These are phyloP conservation scores for Halichoerus grypus DNA, from an alignment of 2,113 vertebrate species.

Conservation along the genomic window DNA sequence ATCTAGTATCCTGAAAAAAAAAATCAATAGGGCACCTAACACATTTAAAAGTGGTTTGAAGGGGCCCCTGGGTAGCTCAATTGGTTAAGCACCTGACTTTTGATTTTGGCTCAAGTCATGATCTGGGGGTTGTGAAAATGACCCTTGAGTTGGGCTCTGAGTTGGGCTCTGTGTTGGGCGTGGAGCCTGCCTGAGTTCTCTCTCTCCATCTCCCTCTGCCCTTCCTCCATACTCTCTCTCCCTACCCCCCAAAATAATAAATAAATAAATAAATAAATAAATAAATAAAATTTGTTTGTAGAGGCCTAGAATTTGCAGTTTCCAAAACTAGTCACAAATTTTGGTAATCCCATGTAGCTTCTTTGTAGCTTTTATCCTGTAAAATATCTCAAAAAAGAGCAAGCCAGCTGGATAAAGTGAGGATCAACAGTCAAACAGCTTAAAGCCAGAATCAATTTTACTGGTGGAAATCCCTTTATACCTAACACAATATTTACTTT, in stretches of 20 bases:
- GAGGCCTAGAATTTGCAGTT: not conserved
- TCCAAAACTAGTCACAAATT: slow-evolving; percentile 34
- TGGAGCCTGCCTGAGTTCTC: not conserved
- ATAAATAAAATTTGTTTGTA: not conserved
- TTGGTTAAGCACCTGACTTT: not conserved
- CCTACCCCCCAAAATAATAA: not conserved
- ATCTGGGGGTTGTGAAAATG: not conserved
- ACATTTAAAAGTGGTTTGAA: not conserved
- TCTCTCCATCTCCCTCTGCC: not conserved
- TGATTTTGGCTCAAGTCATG: not conserved
- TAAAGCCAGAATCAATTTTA: not conserved
- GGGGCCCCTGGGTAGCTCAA: not conserved
- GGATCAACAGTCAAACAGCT: not conserved
- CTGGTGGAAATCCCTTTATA: not conserved
- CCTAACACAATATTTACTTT: not conserved
- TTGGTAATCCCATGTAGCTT: not conserved
- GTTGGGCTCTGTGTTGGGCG: not conserved
- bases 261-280: not conserved
- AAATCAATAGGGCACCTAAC: not conserved
- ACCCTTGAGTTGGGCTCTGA: no score
- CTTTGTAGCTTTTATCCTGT: not conserved
- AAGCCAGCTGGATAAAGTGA: not conserved
- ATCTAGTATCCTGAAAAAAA: not conserved
- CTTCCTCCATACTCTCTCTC: not conserved
- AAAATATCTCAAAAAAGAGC: not conserved